Evolutionary conservation across 2,113 vertebrate species (phyloP).

Genomic region (Ictidomys tridecemlineatus): DNA sequence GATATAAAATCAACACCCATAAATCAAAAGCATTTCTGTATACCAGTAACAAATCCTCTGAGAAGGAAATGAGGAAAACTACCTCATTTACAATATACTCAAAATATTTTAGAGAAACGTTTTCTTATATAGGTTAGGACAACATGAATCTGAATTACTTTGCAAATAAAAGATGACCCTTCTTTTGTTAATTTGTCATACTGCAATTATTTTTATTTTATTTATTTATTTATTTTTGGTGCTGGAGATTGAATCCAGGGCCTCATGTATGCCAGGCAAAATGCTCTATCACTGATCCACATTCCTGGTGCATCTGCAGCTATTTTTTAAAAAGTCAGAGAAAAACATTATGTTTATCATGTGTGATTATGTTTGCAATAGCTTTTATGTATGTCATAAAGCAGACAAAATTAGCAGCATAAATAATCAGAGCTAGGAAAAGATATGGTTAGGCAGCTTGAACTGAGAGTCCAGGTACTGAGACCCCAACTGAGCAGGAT

Average conservation of each 20-base stretch:
- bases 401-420: background rate
- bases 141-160: background rate
- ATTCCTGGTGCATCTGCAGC: background rate
- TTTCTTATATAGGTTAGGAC: background rate
- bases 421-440: background rate
- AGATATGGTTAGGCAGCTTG: background rate
- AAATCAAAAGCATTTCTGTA: no score
- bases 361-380: background rate
- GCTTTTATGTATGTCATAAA: background rate
- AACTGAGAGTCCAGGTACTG: background rate
- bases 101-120: background rate
- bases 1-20: no score
- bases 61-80: no score
- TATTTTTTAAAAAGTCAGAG: constrained; percentile 15
- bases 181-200: background rate
- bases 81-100: background rate
- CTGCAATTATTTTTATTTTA: background rate
- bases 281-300: no score
- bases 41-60: no score
- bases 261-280: no score
- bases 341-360: background rate
- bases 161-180: background rate
- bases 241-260: no score
- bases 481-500: background rate
- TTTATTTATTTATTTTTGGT: no score